Evolutionary conservation across 1,140 invertebrate genomes (phyloP).

Genomic region (Brachionus paranguensis): DNA sequence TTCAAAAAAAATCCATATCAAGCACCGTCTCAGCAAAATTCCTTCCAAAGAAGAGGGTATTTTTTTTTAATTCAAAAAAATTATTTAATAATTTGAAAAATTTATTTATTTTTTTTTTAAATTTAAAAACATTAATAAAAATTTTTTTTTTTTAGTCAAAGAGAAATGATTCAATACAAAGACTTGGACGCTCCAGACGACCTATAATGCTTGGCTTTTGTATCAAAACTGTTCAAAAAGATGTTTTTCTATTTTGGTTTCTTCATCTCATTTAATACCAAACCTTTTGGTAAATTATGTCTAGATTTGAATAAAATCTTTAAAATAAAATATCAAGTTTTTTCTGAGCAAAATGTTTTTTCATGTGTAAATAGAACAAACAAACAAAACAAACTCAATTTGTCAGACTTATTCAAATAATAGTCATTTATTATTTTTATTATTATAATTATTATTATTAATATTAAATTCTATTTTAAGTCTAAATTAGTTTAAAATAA

Average conservation of each 20-base stretch:
- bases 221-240: not conserved
- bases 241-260: not conserved
- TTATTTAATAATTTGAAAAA: too few species aligned
- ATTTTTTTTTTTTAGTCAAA: not conserved
- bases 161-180: constrained; percentile 38
- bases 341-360: not conserved
- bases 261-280: constrained; percentile 3
- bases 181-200: constrained; percentile 38
- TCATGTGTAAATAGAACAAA: not conserved
- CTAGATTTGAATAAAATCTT: constrained; percentile 10
- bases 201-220: not conserved
- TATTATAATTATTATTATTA: not conserved
- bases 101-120: too few species aligned
- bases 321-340: not conserved
- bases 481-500: not conserved
- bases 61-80: too few species aligned
- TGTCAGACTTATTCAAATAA: not conserved
- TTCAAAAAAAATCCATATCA: constrained; percentile 3
- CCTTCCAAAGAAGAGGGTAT: not conserved
- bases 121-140: too few species aligned
- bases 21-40: not conserved
- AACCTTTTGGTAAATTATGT: constrained; percentile 20
- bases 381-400: not conserved
- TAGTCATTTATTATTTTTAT: not conserved
- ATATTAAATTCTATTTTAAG: not conserved